Conservation (phyloP, 2,797 vertebrate genomes). For the Rhabdomys pumilio region DNA sequence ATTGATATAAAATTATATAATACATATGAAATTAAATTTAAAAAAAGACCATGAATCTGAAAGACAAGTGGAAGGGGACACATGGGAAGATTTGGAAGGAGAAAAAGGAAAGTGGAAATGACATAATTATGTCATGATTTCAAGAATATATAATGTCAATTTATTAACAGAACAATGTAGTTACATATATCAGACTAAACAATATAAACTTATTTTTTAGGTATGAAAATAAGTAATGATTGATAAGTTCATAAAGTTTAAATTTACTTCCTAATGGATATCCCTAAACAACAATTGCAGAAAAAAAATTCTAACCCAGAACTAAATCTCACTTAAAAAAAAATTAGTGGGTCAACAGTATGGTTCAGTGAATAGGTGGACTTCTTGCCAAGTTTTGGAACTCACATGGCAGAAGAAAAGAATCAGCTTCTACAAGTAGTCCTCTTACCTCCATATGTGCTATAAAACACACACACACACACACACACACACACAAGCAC, state of each 20-base stretch:
- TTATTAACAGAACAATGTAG: constrained; percentile 42
- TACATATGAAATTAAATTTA: not conserved
- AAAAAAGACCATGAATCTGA: not conserved
- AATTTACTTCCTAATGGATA: not conserved
- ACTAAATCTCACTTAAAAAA: constrained; percentile 46
- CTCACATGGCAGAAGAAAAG: not conserved
- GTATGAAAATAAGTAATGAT: not conserved
- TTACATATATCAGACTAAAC: not conserved
- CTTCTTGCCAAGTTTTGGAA: not conserved
- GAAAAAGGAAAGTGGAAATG: not conserved
- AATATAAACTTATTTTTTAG: constrained; percentile 39
- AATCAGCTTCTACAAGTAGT: not conserved
- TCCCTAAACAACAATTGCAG: constrained; percentile 12
- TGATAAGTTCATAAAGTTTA: constrained; percentile 13
- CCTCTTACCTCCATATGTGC: not conserved
- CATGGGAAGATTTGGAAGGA: not conserved
- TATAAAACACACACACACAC: not conserved
- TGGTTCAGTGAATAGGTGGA: too few relatives aligned
- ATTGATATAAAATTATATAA: not conserved
- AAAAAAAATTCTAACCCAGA: constrained; percentile 48
- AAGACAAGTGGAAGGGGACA: too few relatives aligned
- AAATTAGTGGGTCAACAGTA: not conserved
- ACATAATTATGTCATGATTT: not conserved
- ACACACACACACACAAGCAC: accelerated
- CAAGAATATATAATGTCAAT: not conserved